Conservation (phyloP, 2,113 vertebrate genomes). For the Eublepharis macularius region DNA sequence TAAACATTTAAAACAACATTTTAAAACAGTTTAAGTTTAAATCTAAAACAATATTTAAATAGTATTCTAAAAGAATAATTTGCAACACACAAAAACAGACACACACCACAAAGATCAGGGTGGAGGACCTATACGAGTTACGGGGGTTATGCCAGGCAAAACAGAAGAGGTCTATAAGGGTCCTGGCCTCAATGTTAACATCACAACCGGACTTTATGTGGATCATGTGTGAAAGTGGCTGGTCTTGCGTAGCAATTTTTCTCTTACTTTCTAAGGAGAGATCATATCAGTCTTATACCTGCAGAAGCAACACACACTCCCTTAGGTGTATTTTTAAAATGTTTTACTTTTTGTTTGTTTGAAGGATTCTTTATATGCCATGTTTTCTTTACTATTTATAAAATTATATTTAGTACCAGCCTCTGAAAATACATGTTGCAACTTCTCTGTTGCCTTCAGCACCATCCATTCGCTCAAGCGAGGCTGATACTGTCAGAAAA, state of each 20-base stretch:
- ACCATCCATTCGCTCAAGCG: accelerated
- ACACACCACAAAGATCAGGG: too few relatives aligned
- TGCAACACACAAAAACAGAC: too few relatives aligned
- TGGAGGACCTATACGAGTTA: too few relatives aligned
- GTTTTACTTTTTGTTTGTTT: too few relatives aligned
- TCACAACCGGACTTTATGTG: background rate
- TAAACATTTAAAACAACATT: too few relatives aligned
- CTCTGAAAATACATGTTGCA: background rate
- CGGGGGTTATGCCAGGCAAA: too few relatives aligned
- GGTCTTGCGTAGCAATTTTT: background rate
- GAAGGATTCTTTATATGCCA: background rate
- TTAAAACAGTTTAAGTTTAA: too few relatives aligned
- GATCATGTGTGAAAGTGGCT: background rate
- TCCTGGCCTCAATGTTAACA: background rate
- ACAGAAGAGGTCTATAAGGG: too few relatives aligned
- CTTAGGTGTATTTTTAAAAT: too few relatives aligned
- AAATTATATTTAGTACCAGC: background rate
- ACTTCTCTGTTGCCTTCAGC: background rate
- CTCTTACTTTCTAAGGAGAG: background rate
- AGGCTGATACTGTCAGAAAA: background rate
- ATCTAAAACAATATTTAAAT: too few relatives aligned
- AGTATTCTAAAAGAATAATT: too few relatives aligned
- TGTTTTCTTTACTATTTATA: background rate
- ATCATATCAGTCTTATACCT: background rate
- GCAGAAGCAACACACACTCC: background rate